A percentile compares a stretch with the other conserved stretches of the same genome.
phyloP scores from a whole-genome alignment of 2,888 invertebrate species.

The Oscheius onirici region DNA sequence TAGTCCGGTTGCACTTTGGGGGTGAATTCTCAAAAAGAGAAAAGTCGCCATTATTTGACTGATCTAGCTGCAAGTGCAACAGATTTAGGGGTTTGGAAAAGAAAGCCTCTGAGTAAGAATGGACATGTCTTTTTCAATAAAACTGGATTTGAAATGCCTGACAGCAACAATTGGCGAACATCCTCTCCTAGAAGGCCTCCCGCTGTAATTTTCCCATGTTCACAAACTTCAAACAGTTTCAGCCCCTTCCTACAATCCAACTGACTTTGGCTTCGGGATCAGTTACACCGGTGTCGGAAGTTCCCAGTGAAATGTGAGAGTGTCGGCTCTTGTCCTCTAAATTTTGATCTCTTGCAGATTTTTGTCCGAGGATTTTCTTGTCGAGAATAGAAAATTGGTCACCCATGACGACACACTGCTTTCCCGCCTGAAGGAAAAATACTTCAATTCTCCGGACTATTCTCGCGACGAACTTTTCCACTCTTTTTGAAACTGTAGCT shows the following conservation, averaged over 20 bases:
- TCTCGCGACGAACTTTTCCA: conserved; percentile 39
- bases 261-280: background rate
- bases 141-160: background rate
- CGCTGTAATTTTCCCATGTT: no score
- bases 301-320: conserved; percentile 16
- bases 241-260: background rate
- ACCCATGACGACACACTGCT: conserved; percentile 33
- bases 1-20: no score
- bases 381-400: background rate
- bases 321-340: background rate
- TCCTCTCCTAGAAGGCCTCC: no score
- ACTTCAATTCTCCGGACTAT: conserved; percentile 56
- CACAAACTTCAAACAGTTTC: background rate
- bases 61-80: no score
- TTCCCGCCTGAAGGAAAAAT: conserved; percentile 46
- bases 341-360: background rate
- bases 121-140: background rate
- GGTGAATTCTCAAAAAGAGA: background rate
- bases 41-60: no score
- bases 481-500: no score
- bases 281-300: background rate
- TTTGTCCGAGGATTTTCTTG: background rate
- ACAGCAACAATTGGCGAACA: no score
- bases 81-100: conserved; percentile 7
- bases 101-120: conserved; percentile 8